These are phyloP conservation scores for Pica pica DNA, from an alignment of 2,113 vertebrate species.

Conservation along the genomic window DNA sequence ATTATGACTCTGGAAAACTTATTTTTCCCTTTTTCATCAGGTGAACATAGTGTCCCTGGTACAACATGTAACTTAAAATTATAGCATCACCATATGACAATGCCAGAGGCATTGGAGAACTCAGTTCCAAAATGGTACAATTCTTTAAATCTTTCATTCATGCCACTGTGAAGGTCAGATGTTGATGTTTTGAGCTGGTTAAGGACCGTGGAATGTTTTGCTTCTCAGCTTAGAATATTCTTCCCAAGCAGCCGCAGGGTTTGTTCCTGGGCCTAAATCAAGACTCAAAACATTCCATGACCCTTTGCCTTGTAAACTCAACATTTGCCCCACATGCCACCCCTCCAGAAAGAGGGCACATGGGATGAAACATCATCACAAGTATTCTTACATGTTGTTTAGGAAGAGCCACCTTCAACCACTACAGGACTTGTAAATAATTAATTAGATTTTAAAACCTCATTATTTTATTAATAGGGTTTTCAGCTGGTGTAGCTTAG, in stretches of 20 bases:
- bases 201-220: slow-evolving; percentile 32
- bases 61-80: neutral
- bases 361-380: neutral
- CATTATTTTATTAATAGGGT: neutral
- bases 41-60: neutral
- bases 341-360: neutral
- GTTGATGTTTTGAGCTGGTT: slow-evolving; percentile 14
- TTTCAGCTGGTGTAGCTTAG: neutral
- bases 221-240: slow-evolving; percentile 57
- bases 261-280: slow-evolving; percentile 41
- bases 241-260: slow-evolving; percentile 28
- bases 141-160: slow-evolving; percentile 54
- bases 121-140: neutral
- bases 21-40: neutral
- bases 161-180: slow-evolving; percentile 45
- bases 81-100: neutral
- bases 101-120: neutral
- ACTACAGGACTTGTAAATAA: neutral
- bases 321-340: neutral
- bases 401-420: neutral
- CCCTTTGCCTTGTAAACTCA: neutral
- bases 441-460: neutral
- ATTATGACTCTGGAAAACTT: neutral
- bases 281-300: slow-evolving; percentile 53
- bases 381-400: neutral